Evolutionary conservation across 1,140 invertebrate species (phyloP), one percentile per base, ranked within the genome.

Genomic region (Apocrypta bakeri): DNA sequence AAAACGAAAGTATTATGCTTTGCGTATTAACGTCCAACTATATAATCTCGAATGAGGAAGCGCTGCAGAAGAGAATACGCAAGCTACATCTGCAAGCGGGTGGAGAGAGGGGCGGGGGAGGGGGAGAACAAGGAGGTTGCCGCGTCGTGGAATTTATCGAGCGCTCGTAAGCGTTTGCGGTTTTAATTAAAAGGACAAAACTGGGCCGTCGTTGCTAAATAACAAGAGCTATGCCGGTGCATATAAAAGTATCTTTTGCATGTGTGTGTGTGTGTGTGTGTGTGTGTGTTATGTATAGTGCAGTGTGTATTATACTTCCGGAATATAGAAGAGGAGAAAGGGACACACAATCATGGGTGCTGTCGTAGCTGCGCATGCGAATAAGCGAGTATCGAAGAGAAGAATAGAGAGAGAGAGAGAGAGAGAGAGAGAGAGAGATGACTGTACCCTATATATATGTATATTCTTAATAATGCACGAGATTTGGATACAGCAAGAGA

Each of bases 131-230:
- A 68, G 76, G 37, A 12, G 68, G 14, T 14, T 56, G 56, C 48
- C 2, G 72, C 68, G 42, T 80, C 68, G 68, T n/a, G 71, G 79
- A 80, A 73, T 80, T 80, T 80, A 81, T 81, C 71, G 56, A 81
- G 48, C 56, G 56, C 14, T 31, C 24, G 17, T 64, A 72, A 66
- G 71, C 56, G 40, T 81, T 81, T 75, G 63, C 27, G 72, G 72
- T 56, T 75, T 75, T 75, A 81, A 81, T 81, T 66, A 81, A 75
- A 81, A 74, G 79, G 9, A 74, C 24, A n/a, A 75, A 75, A 69
- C 29, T 64, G 71, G 37, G 21, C n/a, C 33, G 64, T 11, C 1
- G 33, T 14, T 24, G 8, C 37, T 71, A 1, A 33, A 71, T 71
- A 71, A 71, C 68, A 33, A 71, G 68, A 27, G 27, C 14, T 66